phyloP scores from a whole-genome alignment of 2,113 vertebrate species.

The Callaeas wilsoni region DNA sequence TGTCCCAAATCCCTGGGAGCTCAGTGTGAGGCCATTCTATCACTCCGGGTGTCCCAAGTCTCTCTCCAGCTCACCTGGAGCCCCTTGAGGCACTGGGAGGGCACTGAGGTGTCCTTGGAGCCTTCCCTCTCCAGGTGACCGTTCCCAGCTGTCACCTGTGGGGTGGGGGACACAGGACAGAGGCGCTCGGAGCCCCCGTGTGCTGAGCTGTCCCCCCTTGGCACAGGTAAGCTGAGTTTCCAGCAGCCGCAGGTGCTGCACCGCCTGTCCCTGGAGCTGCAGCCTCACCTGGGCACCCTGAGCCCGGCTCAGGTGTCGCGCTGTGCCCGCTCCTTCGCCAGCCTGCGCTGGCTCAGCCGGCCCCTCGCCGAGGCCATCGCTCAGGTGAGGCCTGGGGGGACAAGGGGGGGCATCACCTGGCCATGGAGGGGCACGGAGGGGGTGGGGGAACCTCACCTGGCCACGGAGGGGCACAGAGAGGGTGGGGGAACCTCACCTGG shows the following conservation, averaged over 20 bases:
- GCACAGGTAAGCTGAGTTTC: neutral
- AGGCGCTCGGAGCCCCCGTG: accelerated
- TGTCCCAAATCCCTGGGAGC: neutral
- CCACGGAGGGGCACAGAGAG: neutral
- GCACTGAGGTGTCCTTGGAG: neutral
- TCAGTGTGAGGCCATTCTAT: neutral
- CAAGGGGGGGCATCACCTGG: neutral
- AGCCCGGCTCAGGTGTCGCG: neutral
- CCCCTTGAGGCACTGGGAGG: neutral
- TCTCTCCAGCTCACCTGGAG: neutral
- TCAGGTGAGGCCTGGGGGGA: neutral
- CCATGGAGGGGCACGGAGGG: neutral
- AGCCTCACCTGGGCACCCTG: neutral
- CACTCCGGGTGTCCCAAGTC: neutral
- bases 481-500: neutral
- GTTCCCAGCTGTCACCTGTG: neutral
- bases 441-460: neutral
- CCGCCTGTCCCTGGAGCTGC: neutral
- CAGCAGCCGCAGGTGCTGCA: neutral
- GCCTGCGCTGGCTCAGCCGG: neutral
- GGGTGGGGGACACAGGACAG: neutral
- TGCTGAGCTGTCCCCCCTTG: neutral
- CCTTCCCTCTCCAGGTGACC: neutral
- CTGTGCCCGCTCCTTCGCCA: neutral
- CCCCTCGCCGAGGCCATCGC: neutral